Base-by-base conservation (phyloP, 1,140 invertebrate species). In the Venturia canescens region DNA sequence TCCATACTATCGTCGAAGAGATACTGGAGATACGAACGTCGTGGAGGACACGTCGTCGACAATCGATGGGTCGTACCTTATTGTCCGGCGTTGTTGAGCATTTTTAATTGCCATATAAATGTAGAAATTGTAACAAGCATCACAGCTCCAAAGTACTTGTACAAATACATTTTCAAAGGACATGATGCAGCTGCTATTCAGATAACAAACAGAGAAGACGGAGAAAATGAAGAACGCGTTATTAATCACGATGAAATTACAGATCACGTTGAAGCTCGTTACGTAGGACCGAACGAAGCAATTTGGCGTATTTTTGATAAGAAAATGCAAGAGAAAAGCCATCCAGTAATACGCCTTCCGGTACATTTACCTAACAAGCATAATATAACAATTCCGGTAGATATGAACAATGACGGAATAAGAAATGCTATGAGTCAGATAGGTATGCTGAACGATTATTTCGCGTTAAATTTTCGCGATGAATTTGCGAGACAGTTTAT, bases 31-130 rank as follows among this genome's bases (percentile, higher is more conserved):
- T n/a, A 60, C 53, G 53, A 60, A 60, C 53, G 53, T 60, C 53
- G 53, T n/a, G n/a, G 53, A 60, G 53, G 48, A 13, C 15, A 63
- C 9, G 53, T 82, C 48, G 72, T 86, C 63, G 84, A 87, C 74
- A 88, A 88, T 78, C 34, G 72, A 18, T 86, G 85, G 83, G 81
- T 88, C 26, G 88, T 88, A 6, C 86, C 84, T 7, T 88, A 85
- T 77, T 60, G 53, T n/a, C 53, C 53, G 53, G 21, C 53, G 53
- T 60, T 60, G 53, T 60, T n/a, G 53, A 11, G 11, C 21, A 60
- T 60, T 60, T 60, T 60, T n/a, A 60, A 60, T 60, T 60, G 53
- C n/a, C 53, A 77, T 29, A 77, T 77, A 23, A 57, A 53, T 50
- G 53, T 77, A 29, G 44, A 77, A 77, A 77, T 57, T 27, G 26